Evolutionary conservation across 2,888 invertebrate species (phyloP).

Genomic region (Pammene fasciana): DNA sequence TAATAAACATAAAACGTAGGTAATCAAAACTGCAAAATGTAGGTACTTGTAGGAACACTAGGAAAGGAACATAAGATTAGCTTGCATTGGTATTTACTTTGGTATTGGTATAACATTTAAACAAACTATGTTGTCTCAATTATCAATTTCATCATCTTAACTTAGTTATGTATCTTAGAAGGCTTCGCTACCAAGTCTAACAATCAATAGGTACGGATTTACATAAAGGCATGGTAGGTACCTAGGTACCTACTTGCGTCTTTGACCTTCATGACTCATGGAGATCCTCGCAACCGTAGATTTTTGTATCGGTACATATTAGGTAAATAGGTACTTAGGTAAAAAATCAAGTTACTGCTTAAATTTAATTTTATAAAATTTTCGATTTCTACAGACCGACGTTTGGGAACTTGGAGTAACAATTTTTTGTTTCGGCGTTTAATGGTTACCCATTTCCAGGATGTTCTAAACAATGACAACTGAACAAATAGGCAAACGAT

Average conservation of each 20-base stretch:
- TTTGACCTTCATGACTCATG: conserved; percentile 10
- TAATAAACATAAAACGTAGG: conserved; percentile 2
- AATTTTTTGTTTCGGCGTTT: conserved; percentile 3
- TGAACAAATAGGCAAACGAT: conserved; percentile 44
- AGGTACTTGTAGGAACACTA: neutral
- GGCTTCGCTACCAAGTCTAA: conserved; percentile 3
- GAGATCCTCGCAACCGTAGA: neutral
- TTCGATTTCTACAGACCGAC: neutral
- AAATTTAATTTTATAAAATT: neutral
- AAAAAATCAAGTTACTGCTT: neutral
- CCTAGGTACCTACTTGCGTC: conserved; percentile 12
- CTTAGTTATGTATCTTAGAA: neutral
- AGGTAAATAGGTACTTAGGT: neutral
- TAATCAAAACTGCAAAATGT: conserved; percentile 23
- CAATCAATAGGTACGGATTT: neutral
- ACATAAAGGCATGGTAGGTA: neutral
- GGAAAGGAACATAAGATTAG: no score
- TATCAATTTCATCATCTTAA: neutral
- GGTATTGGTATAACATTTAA: neutral
- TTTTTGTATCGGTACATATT: neutral
- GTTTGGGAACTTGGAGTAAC: neutral
- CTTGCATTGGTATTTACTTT: no score
- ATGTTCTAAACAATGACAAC: conserved; percentile 30
- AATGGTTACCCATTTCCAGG: conserved; percentile 21
- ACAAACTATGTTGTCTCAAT: neutral